Conservation (phyloP, 2,113 vertebrate species). For the Catharus minimus region DNA sequence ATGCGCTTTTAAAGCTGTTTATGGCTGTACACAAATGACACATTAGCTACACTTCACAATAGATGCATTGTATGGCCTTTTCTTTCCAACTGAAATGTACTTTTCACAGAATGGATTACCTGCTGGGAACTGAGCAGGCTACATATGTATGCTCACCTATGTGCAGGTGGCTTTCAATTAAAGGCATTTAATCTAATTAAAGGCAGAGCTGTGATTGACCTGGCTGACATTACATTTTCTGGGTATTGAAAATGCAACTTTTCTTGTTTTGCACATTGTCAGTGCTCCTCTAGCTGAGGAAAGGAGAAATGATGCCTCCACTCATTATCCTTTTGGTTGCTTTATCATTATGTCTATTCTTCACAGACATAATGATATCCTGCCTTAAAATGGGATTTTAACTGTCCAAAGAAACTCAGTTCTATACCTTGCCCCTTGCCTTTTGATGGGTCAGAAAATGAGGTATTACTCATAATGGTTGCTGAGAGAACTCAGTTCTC, state of each 20-base stretch:
- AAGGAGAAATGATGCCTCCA: not conserved
- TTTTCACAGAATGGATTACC: not conserved
- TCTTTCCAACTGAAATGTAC: not conserved
- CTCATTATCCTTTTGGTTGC: not conserved
- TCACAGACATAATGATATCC: not conserved
- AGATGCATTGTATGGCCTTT: not conserved
- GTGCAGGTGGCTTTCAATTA: not conserved
- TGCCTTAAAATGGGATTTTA: not conserved
- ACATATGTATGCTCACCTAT: not conserved
- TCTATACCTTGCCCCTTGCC: not conserved
- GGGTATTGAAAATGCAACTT: not conserved
- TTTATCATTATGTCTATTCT: not conserved
- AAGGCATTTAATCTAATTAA: slow-evolving; percentile 31
- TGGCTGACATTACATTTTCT: not conserved
- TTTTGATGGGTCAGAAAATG: not conserved
- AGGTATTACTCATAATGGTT: not conserved
- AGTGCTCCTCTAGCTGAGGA: not conserved
- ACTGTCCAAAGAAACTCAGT: not conserved
- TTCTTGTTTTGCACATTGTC: not conserved
- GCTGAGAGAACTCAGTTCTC: not conserved
- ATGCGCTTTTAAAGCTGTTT: slow-evolving; percentile 44
- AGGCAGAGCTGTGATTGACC: not conserved
- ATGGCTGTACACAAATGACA: not conserved
- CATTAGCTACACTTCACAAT: slow-evolving; percentile 16
- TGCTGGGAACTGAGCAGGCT: not conserved